Conservation (phyloP, 2,888 invertebrate genomes). For the Cyaniris semiargus region DNA sequence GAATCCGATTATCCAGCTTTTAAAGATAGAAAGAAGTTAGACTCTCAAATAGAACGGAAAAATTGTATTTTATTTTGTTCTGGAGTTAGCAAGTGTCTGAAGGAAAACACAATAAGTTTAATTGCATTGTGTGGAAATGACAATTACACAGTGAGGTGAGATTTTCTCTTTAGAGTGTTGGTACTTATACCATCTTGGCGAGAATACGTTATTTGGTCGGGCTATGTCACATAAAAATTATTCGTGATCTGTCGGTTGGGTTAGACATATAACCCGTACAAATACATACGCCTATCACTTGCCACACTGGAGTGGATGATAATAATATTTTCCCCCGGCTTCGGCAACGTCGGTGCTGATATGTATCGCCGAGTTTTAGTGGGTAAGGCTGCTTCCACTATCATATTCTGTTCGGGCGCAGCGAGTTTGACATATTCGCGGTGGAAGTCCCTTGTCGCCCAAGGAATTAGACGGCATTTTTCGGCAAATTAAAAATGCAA, state of each 20-base stretch:
- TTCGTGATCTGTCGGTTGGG: no score
- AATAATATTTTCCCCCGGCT: background rate
- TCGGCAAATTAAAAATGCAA: background rate
- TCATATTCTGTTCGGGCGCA: no score
- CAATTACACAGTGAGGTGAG: constrained; percentile 51
- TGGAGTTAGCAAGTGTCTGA: constrained; percentile 23
- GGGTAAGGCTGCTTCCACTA: no score
- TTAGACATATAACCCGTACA: no score
- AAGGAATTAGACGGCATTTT: no score
- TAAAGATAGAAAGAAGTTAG: background rate
- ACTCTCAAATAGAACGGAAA: background rate
- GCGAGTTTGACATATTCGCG: no score
- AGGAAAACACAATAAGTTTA: constrained; percentile 58
- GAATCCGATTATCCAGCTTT: background rate
- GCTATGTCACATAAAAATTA: no score
- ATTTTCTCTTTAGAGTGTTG: background rate
- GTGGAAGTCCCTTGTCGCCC: no score
- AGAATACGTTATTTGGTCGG: no score
- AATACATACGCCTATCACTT: no score
- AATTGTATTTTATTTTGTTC: constrained; percentile 26
- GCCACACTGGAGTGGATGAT: background rate
- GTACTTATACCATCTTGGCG: background rate
- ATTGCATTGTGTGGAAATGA: constrained; percentile 51
- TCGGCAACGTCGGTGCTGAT: background rate
- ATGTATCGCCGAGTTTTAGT: no score